Evolutionary conservation across 2,113 vertebrate genomes (phyloP), one percentile per base, ranked within the genome.

Genomic region (Pholis gunnellus): DNA sequence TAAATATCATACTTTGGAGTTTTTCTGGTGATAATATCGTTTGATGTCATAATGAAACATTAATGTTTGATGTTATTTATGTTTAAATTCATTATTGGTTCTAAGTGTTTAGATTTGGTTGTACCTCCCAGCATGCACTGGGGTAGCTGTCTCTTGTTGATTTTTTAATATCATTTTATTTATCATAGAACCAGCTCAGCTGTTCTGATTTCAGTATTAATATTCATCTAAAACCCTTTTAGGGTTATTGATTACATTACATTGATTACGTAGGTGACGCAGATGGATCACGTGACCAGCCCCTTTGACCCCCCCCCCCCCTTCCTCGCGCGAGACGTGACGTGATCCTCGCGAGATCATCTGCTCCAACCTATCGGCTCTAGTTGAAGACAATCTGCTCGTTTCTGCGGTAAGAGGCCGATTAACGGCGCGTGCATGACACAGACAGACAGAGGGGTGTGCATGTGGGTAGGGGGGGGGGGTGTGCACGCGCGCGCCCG

Each of bases 321-420:
- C 50, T 13, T 83, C 70, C 73, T 93, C 92, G 92, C 94, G 90
- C 91, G 92, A 92, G 91, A 95, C 75, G 77, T 82, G 89, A 70
- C 87, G 93, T 91, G 85, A 82, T 73, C 89, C 57, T 36, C 34
- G 79, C 93, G 95, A 91, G 93, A 93, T 89, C 86, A 50, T 85
- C 90, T 79, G 91, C 92, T 88, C 92, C 90, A 88, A 90, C 90
- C 93, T 89, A 92, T 83, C 89, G 50, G 75, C 64, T 82, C 60
- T 72, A 68, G 34, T 61, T 42, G 85, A 63, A 81, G 56, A 88
- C 67, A 72, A 84, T 87, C 83, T 85, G 79, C 87, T 44, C 74
- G 6, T 87, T 89, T 88, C 72, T 81, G 80, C 79, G 91, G 91
- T 91, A 93, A 93, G 85, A 83, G 72, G 18, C 50, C 66, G 70